Base-by-base conservation (phyloP, 2,888 invertebrate species). In the Dermolepida albohirtum region DNA sequence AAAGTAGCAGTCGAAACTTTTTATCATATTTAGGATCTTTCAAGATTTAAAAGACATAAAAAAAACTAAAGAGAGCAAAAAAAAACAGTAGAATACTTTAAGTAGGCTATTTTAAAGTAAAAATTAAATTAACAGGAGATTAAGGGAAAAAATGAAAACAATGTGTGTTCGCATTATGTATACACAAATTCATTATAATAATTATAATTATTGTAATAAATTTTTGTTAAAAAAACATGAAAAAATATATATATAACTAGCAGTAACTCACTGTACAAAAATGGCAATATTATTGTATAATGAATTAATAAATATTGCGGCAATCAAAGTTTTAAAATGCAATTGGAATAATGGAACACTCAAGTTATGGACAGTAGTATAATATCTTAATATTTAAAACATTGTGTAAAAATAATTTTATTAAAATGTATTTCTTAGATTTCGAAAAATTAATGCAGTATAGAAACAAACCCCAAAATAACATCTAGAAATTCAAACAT, bases 261-360 rank as follows among this genome's bases (percentile, higher is more conserved):
- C 64, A 64, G 47, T 67, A 74, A 73, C 72, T 72, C 77, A 82
- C 81, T 85, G 84, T 85, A 85, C 82, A 84, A 84, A 84, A 77
- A 82, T 83, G 83, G 84, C 84, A 85, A 85, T 84, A 84, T 84
- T 81, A 73, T 72, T 79, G 78, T 78, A 70, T 68, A 65, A 67
- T 63, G 51, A 49, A 59, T 43, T 64, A 79, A 74, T 75, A 66
- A 77, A 73, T 74, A 74, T 80, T 82, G 78, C 78, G 79, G 78
- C 78, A 79, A 82, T 80, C 79, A 79, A 67, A 67, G 67, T 51
- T 55, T 68, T 43, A 49, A 40, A 51, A 51, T 34, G 34, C 22
- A 22, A 22, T 22, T 22, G 22, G 22, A 22, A 22, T 4, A 22
- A 22, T 22, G 4, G 4, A 22, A 22, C 4, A 22, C 22, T 22